Evolutionary conservation across 2,888 invertebrate genomes (phyloP).

Genomic region (Apotomis betuletana): DNA sequence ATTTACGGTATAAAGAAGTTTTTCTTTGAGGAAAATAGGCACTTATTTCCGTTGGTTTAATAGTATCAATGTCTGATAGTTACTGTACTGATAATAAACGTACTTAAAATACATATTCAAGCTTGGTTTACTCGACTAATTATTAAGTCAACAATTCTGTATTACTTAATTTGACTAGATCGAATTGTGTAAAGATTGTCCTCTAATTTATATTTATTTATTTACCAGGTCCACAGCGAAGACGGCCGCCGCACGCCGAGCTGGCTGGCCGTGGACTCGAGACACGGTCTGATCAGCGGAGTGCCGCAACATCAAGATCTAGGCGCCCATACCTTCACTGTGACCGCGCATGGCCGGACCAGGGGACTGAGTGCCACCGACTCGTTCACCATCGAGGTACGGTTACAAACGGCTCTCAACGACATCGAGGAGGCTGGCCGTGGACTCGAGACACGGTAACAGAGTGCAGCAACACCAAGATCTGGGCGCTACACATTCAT

Average conservation of each 20-base stretch:
- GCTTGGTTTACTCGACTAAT: too few relatives aligned
- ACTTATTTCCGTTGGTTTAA: not conserved
- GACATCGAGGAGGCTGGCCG: conserved; percentile 51
- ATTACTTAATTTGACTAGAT: too few relatives aligned
- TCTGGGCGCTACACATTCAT: conserved; percentile 83
- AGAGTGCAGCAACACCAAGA: conserved; percentile 86
- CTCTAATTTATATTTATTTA: not conserved
- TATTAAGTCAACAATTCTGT: too few relatives aligned
- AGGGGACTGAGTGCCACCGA: conserved; percentile 84
- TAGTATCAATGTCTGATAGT: too few relatives aligned
- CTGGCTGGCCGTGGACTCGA: conserved; percentile 89
- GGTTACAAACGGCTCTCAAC: too few relatives aligned
- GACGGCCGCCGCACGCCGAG: conserved; percentile 78
- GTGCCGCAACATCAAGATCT: conserved; percentile 87
- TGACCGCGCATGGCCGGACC: conserved; percentile 81
- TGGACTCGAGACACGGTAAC: conserved; percentile 86
- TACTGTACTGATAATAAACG: too few relatives aligned
- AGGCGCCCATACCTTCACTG: conserved; percentile 86
- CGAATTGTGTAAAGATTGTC: too few relatives aligned
- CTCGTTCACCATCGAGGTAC: conserved; percentile 87
- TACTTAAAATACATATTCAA: too few relatives aligned
- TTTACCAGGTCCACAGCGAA: conserved; percentile 67
- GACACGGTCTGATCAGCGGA: conserved; percentile 88
- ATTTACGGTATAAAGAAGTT: not conserved
- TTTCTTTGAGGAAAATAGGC: not conserved